Evolutionary conservation across 2,888 invertebrate genomes (phyloP).

Genomic region (Mimumesa dahlbomi): DNA sequence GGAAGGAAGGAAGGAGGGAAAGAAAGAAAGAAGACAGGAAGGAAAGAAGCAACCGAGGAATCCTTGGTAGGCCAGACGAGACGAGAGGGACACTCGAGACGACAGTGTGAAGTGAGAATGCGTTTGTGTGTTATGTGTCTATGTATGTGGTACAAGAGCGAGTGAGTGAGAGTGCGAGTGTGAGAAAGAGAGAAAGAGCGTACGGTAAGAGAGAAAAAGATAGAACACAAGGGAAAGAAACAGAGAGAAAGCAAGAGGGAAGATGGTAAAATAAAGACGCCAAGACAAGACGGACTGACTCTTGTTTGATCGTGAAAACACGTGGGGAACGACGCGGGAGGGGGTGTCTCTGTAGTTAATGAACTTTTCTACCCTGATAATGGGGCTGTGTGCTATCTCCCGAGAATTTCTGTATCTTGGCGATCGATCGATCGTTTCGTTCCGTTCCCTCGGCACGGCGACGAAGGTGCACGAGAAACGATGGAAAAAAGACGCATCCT

Average conservation of each 20-base stretch:
- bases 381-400: slow-evolving; percentile 9
- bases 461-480: slow-evolving; percentile 20
- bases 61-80: neutral
- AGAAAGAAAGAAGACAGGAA: slow-evolving; percentile 16
- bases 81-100: neutral
- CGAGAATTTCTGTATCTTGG: slow-evolving; percentile 6
- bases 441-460: slow-evolving; percentile 13
- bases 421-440: slow-evolving; percentile 58
- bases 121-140: too few species aligned
- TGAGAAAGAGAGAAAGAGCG: slow-evolving; percentile 14
- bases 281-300: slow-evolving; percentile 14
- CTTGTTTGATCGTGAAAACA: slow-evolving; percentile 48
- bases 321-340: slow-evolving; percentile 51
- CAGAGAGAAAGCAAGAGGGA: slow-evolving; percentile 17
- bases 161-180: too few species aligned
- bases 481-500: slow-evolving; percentile 19
- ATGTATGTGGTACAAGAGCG: too few species aligned
- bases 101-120: slow-evolving; percentile 12
- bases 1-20: slow-evolving; percentile 15
- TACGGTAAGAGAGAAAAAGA: slow-evolving; percentile 2
- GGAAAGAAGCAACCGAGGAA: too few species aligned
- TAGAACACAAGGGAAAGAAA: slow-evolving; percentile 4
- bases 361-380: neutral
- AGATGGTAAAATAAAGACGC: slow-evolving; percentile 35
- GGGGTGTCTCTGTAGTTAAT: neutral